Base-by-base conservation (phyloP, 2,888 invertebrate species). In the Brachyptera putata region DNA sequence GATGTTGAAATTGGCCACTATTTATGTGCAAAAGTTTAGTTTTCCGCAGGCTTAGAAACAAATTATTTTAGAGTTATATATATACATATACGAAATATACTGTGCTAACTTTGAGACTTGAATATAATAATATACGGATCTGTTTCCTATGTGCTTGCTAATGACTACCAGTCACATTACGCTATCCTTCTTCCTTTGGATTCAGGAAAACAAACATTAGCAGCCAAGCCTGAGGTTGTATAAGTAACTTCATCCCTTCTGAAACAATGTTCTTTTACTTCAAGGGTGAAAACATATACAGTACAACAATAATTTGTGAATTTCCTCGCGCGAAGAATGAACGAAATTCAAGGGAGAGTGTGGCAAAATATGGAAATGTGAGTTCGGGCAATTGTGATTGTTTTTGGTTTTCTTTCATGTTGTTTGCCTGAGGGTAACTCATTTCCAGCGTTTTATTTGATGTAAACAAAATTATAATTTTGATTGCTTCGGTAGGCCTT, bases 41-140 rank as follows among this genome's bases (percentile, higher is more conserved):
- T 41, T 41, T 41, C 41, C 41, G 46, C 21, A 22, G 46, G 39
- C 25, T 25, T 26, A 57, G 41, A 41, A 43, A 41, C 46, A 46
- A 57, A 57, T 57, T 57, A 46, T 57, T 57, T 57, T 22, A 46
- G 57, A 57, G 57, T 57, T 57, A 46, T 43, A 46, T 57, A 30
- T 34, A 30, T 34, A 57, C n/a, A n/a, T n/a, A n/a, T n/a, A n/a
- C 21, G 58, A 21, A 43, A 34, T 36, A 11, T 58, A 26, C 4
- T 24, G n/a, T 24, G 18, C n/a, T 22, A 58, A 58, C 58, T 58
- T 58, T 58, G 49, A 49, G 48, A 36, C 58, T 34, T 25, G 46
- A 34, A 39, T 58, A 39, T 58, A 43, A 46, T 46, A 24, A 48
- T 49, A 58, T 49, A 36, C 26, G 58, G 58, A 58, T 58, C 34